Percentiles rank a stretch among this genome's conserved stretches.
These are phyloP conservation scores for Merodon equestris DNA, from an alignment of 2,888 invertebrate species.

Conservation along the genomic window DNA sequence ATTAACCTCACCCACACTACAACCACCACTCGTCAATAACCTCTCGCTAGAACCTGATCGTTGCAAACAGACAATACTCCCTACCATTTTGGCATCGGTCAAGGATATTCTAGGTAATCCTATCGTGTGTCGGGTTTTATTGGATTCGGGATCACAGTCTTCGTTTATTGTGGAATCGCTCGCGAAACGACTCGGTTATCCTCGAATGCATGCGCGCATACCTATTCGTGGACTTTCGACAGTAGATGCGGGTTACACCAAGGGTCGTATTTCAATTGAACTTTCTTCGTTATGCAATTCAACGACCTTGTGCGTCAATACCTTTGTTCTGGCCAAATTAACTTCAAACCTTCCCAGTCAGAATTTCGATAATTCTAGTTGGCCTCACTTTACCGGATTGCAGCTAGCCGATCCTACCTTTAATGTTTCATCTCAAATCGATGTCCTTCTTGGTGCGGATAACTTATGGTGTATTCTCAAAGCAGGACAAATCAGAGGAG, in stretches of 20 bases:
- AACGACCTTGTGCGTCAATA: background rate
- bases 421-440: background rate
- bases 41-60: background rate
- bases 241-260: conserved; percentile 9
- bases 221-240: conserved; percentile 6
- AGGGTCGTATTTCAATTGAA: conserved; percentile 5
- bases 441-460: conserved; percentile 15
- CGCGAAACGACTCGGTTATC: background rate
- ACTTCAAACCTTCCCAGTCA: conserved; percentile 13
- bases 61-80: conserved; percentile 8
- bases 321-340: conserved; percentile 5
- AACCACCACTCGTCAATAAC: background rate
- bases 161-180: conserved; percentile 12
- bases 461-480: conserved; percentile 19
- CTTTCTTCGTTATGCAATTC: background rate
- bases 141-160: conserved; percentile 8
- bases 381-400: background rate
- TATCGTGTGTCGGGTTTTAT: background rate
- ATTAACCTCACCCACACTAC: background rate
- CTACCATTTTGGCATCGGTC: background rate
- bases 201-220: conserved; percentile 4
- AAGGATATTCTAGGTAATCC: background rate
- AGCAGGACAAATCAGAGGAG: conserved; percentile 5
- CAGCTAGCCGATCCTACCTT: conserved; percentile 8
- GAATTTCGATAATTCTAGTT: background rate